Evolutionary conservation across 1,140 invertebrate genomes (phyloP).

Genomic region (Hydropsyche tenuis): DNA sequence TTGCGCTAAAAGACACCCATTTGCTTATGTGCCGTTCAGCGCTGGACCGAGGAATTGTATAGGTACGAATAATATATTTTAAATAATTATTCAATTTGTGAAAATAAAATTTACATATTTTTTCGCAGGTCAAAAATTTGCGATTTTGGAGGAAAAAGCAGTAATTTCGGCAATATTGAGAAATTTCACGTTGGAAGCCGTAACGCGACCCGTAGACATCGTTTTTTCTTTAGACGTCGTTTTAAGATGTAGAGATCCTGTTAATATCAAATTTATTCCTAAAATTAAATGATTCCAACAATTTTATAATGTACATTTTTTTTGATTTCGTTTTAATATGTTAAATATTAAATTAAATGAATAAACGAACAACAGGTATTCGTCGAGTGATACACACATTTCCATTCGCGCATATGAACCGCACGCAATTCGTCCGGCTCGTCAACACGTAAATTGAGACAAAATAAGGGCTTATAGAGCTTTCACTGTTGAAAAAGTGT

Average conservation of each 20-base stretch:
- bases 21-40: conserved; percentile 73
- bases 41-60: conserved; percentile 73
- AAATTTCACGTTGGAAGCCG: conserved; percentile 12
- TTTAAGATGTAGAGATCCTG: conserved; percentile 8
- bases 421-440: no score
- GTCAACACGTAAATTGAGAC: background rate
- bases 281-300: background rate
- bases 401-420: no score
- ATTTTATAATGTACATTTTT: no score
- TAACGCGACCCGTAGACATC: background rate
- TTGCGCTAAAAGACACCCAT: conserved; percentile 60
- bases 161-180: conserved; percentile 6
- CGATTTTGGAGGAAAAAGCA: conserved; percentile 23
- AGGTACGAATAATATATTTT: conserved; percentile 55
- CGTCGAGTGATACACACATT: no score
- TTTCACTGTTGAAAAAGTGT: background rate
- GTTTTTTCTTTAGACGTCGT: background rate
- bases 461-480: background rate
- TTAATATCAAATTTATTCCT: conserved; percentile 20
- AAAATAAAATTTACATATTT: background rate
- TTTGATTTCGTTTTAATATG: no score
- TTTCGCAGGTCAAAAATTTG: conserved; percentile 37
- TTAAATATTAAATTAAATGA: no score
- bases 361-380: no score
- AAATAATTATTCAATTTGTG: background rate